Evolutionary conservation across 2,797 vertebrate species (phyloP).

Genomic region (Dipus sagitta): DNA sequence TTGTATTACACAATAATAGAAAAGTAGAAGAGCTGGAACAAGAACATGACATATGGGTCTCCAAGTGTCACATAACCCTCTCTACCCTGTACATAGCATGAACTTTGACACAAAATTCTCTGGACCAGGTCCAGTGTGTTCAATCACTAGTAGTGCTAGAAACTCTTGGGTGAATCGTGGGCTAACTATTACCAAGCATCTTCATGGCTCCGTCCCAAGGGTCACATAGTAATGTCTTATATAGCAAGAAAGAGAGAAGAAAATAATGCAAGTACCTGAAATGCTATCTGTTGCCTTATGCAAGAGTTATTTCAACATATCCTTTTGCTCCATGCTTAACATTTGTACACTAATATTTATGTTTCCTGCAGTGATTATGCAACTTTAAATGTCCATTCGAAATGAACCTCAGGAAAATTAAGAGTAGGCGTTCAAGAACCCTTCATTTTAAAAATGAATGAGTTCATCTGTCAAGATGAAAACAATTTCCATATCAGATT

Average conservation of each 20-base stretch:
- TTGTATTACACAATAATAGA: constrained; percentile 71
- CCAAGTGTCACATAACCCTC: constrained; percentile 56
- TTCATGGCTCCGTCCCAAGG: background rate
- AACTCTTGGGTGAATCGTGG: constrained; percentile 56
- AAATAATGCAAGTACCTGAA: background rate
- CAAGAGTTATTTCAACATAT: background rate
- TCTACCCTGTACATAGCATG: constrained; percentile 6
- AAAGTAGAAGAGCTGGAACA: constrained; percentile 71
- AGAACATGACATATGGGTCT: constrained; percentile 65
- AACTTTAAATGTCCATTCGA: constrained; percentile 18
- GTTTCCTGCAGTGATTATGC: constrained; percentile 12
- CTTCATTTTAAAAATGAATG: background rate
- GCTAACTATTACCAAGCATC: constrained; percentile 24
- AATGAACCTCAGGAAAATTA: constrained; percentile 23
- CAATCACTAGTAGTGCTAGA: constrained; percentile 26
- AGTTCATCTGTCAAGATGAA: background rate
- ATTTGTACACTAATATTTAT: constrained; percentile 20
- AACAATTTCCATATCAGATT: constrained; percentile 42
- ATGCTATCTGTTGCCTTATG: background rate
- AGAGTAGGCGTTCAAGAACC: background rate
- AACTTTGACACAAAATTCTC: constrained; percentile 7
- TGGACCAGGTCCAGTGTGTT: constrained; percentile 43
- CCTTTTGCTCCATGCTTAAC: background rate
- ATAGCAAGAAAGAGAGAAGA: background rate
- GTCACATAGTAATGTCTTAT: background rate